Evolutionary conservation across 2,888 invertebrate genomes (phyloP).

Genomic region (Parelbella ahira): DNA sequence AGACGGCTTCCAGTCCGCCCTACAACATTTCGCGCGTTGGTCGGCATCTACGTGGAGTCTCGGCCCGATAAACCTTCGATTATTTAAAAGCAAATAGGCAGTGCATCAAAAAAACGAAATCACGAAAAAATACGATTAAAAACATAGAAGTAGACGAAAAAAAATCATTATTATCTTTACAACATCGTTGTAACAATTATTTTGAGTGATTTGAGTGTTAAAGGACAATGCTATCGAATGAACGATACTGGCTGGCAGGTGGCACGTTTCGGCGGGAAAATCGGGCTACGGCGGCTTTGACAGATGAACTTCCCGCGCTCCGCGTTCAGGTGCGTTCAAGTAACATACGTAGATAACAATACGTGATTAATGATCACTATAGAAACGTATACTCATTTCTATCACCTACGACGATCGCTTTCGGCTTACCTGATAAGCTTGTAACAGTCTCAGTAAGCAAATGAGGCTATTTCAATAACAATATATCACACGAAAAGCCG

Average conservation of each 20-base stretch:
- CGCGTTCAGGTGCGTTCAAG: constrained; percentile 72
- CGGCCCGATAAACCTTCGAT: constrained; percentile 31
- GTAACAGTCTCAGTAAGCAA: constrained; percentile 15
- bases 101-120: constrained; percentile 23
- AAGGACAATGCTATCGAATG: constrained; percentile 59
- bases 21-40: constrained; percentile 67
- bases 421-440: constrained; percentile 15
- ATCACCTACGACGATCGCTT: constrained; percentile 11
- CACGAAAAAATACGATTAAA: constrained; percentile 30
- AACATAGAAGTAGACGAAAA: background rate
- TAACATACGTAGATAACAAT: constrained; percentile 47
- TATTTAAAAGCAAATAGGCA: constrained; percentile 34
- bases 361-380: constrained; percentile 39
- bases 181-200: constrained; percentile 12
- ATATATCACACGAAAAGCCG: constrained; percentile 32
- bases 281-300: constrained; percentile 54
- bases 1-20: constrained; percentile 60
- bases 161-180: background rate
- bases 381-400: constrained; percentile 12
- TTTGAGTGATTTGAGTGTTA: constrained; percentile 43
- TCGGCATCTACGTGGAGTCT: constrained; percentile 57
- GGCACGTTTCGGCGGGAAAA: constrained; percentile 60
- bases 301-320: constrained; percentile 71
- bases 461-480: constrained; percentile 24
- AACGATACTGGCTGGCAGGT: constrained; percentile 50